Percentiles rank a stretch among this genome's conserved stretches.
Conservation (phyloP, 2,113 vertebrate species). For the Lipotes vexillifer region DNA sequence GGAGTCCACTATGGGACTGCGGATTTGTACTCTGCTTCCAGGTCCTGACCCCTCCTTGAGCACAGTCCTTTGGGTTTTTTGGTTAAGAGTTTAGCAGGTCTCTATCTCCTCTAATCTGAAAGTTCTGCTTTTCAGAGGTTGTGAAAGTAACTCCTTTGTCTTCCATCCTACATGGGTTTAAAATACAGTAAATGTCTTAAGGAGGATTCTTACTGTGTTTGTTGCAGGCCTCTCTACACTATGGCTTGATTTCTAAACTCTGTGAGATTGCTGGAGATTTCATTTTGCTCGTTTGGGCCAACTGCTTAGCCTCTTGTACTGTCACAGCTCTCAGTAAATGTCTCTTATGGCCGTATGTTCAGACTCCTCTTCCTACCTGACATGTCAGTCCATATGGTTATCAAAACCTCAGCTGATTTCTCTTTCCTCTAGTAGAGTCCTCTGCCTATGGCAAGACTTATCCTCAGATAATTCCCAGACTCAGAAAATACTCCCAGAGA, state of each 20-base stretch:
- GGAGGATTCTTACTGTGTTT: neutral
- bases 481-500: neutral
- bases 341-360: neutral
- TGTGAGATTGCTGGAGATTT: neutral
- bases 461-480: neutral
- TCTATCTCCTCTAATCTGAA: neutral
- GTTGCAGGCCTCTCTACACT: neutral
- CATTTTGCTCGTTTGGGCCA: neutral
- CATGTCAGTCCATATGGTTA: neutral
- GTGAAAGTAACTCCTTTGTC: neutral
- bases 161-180: neutral
- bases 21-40: neutral
- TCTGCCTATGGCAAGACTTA: neutral
- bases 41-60: neutral
- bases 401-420: neutral
- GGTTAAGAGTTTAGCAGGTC: neutral
- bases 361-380: neutral
- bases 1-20: neutral
- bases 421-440: neutral
- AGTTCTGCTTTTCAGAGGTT: neutral
- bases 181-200: neutral
- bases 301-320: neutral
- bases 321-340: neutral
- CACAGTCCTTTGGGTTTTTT: neutral
- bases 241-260: neutral